Percentiles rank a stretch among this genome's conserved stretches.
phyloP scores from a whole-genome alignment of 2,113 vertebrate genomes.

The Silurus glanis region DNA sequence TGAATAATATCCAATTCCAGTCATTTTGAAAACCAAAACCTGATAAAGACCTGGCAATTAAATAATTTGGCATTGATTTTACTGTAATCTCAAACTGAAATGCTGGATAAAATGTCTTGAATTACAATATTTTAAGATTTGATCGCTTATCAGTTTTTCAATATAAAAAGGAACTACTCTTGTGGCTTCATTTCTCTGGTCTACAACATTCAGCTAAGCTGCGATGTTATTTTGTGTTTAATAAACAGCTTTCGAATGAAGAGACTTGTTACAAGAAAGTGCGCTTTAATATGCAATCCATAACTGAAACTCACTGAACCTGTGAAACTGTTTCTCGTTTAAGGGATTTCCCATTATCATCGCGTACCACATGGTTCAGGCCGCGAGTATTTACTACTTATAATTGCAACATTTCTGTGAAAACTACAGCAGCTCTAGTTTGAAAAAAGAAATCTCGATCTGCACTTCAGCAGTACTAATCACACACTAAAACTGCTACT shows the following conservation, averaged over 20 bases:
- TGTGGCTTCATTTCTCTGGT: neutral
- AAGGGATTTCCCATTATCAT: neutral
- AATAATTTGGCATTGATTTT: neutral
- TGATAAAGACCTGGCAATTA: neutral
- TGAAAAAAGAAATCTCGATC: neutral
- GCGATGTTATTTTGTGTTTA: no score
- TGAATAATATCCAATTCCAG: neutral
- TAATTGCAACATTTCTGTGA: neutral
- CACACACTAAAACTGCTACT: neutral
- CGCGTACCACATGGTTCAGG: neutral
- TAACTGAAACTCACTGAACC: neutral
- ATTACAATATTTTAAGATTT: neutral
- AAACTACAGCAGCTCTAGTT: neutral
- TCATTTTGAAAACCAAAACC: neutral
- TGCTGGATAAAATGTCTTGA: neutral
- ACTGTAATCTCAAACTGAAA: neutral
- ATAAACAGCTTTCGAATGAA: neutral
- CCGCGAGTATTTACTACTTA: no score
- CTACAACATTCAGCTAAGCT: neutral
- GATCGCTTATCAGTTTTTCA: neutral
- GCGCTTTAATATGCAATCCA: neutral
- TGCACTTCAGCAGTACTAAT: neutral
- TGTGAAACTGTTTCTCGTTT: neutral
- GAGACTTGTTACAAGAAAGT: neutral
- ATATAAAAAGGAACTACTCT: neutral